These are phyloP conservation scores for Pecten maximus DNA, from an alignment of 2,888 invertebrate species.

Conservation along the genomic window DNA sequence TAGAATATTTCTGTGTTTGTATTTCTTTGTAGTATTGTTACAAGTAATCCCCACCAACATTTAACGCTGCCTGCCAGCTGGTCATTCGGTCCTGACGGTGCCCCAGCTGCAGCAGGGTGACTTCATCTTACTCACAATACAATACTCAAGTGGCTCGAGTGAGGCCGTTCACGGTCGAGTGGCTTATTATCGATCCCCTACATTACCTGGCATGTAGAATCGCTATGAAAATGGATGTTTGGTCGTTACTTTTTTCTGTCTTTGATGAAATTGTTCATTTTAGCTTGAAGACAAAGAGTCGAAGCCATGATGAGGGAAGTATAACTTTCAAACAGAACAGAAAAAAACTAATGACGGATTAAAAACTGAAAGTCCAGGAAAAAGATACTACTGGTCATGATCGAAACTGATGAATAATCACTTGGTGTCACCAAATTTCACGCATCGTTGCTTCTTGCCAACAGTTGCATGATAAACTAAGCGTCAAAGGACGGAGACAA, in stretches of 20 bases:
- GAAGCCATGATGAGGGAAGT: not conserved
- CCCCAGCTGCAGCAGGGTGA: constrained; percentile 15
- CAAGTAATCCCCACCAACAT: not conserved
- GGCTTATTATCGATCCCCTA: not conserved
- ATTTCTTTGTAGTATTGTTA: not conserved
- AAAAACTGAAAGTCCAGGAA: constrained; percentile 7
- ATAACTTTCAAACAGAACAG: constrained; percentile 3
- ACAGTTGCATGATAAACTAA: constrained; percentile 33
- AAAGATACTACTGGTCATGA: not conserved
- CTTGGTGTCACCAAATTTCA: constrained; percentile 8
- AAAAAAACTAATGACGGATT: not conserved
- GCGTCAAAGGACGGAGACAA: constrained; percentile 10
- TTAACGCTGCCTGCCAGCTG: not conserved
- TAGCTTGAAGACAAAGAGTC: constrained; percentile 7
- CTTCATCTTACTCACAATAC: not conserved
- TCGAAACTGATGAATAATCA: constrained; percentile 4
- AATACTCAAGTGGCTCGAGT: constrained; percentile 5
- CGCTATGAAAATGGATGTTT: not conserved
- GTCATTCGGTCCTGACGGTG: not conserved
- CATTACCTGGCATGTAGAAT: constrained; percentile 2
- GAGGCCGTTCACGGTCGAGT: not conserved
- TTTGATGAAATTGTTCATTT: constrained; percentile 27
- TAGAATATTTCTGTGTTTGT: not conserved
- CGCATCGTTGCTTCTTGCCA: constrained; percentile 5
- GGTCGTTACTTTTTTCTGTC: constrained; percentile 31